A percentile compares a stretch with the other conserved stretches of the same genome.
These are phyloP conservation scores for Prionace glauca DNA, from an alignment of 2,797 vertebrate genomes.

Conservation along the genomic window DNA sequence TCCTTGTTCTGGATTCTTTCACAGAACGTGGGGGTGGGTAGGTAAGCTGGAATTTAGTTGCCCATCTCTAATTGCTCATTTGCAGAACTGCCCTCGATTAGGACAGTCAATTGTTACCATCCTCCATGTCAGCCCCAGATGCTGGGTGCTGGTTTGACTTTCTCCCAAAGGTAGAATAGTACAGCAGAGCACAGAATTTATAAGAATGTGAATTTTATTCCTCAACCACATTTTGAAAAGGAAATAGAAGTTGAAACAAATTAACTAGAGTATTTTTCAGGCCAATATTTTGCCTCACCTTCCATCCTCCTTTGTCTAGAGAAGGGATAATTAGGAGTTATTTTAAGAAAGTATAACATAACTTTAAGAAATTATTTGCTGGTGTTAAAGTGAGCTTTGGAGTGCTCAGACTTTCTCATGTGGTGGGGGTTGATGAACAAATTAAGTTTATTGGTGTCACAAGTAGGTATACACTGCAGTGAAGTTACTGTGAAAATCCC, in stretches of 20 bases:
- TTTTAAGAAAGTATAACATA: background rate
- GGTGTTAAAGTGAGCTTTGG: background rate
- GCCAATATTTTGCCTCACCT: background rate
- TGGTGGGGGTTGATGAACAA: background rate
- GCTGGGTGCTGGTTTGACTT: accelerated
- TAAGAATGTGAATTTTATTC: background rate
- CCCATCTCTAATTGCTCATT: background rate
- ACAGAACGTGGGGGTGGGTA: too few relatives aligned
- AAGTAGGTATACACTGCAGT: too few relatives aligned
- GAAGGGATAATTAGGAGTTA: background rate
- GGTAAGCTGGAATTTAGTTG: too few relatives aligned
- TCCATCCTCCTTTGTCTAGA: background rate
- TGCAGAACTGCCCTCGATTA: background rate
- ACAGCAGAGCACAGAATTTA: background rate
- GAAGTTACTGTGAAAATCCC: too few relatives aligned
- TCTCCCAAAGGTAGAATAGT: background rate
- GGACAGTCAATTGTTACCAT: background rate
- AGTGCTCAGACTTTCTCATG: background rate
- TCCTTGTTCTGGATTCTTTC: background rate
- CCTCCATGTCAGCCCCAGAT: too few relatives aligned
- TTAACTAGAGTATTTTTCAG: background rate
- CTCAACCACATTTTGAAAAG: too few relatives aligned
- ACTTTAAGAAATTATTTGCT: background rate
- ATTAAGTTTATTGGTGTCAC: background rate
- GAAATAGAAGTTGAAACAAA: background rate